These are phyloP conservation scores for Noctua janthe DNA, from an alignment of 2,888 invertebrate species.

Conservation along the genomic window DNA sequence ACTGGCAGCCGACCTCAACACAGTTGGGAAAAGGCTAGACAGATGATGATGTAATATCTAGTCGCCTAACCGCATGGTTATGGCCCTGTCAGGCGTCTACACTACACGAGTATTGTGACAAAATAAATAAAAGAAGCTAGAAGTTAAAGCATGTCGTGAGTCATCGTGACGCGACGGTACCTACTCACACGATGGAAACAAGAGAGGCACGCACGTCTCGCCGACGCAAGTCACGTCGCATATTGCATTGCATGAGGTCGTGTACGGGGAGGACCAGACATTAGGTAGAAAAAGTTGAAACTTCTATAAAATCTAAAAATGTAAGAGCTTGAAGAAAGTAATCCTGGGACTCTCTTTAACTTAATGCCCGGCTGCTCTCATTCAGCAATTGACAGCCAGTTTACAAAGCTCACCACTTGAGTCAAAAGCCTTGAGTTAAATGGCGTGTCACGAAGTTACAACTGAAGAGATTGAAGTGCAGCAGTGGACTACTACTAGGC, in stretches of 20 bases:
- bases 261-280: background rate
- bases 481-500: too few species aligned
- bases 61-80: background rate
- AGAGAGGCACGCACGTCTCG: background rate
- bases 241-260: background rate
- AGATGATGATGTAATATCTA: background rate
- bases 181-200: background rate
- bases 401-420: too few species aligned
- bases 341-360: too few species aligned
- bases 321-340: too few species aligned
- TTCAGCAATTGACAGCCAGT: background rate
- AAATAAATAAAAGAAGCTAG: background rate
- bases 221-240: background rate
- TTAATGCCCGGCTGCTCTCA: background rate
- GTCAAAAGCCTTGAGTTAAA: too few species aligned
- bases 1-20: background rate
- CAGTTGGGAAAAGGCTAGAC: background rate
- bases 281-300: background rate
- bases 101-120: background rate
- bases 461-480: too few species aligned
- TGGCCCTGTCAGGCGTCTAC: background rate
- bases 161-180: background rate
- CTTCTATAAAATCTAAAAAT: background rate
- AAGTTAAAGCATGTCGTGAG: background rate
- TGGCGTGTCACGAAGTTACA: too few species aligned